Evolutionary conservation across 2,888 invertebrate species (phyloP), one percentile per base, ranked within the genome.

Genomic region (Eretmocerus hayati): DNA sequence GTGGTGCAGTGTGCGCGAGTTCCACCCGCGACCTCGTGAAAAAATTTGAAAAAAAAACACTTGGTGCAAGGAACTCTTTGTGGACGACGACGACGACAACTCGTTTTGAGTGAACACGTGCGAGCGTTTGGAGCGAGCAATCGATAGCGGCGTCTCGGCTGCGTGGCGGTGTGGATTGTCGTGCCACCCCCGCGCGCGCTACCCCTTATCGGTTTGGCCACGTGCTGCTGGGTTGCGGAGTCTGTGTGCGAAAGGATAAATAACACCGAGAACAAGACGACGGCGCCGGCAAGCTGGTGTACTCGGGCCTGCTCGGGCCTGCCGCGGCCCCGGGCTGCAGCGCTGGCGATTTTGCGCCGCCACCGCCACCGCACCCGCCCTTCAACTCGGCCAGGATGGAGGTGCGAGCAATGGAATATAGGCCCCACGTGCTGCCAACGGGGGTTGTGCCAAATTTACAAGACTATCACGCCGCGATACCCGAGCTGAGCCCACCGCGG

Each of bases 371-470:
- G n/a, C n/a, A n/a, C n/a, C n/a, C n/a, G n/a, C n/a, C n/a, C n/a
- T n/a, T n/a, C n/a, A n/a, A n/a, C n/a, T n/a, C n/a, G n/a, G n/a
- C n/a, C 63, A 75, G 63, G 58, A 77, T 78, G 78, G 78, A 78
- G 67, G 76, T 77, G 56, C 74, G 77, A 53, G 71, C 77, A 46
- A 75, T 78, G 67, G 78, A 78, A 62, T 78, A 78, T 59, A 74
- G 78, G 50, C 77, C 77, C 62, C 67, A 65, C 63, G 68, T 66
- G 61, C n/a, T n/a, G n/a, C 74, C 72, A 64, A 69, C 64, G 63
- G 75, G 66, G 70, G 72, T 63, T 46, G 64, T 65, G 32, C 60
- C 65, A 45, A 64, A 65, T 46, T 60, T 71, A 48, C 71, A 69
- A 61, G 70, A 71, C 58, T 71, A 71, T 60, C 71, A 70, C 59